Conservation (phyloP, 2,113 vertebrate species). For the Agapornis roseicollis region DNA sequence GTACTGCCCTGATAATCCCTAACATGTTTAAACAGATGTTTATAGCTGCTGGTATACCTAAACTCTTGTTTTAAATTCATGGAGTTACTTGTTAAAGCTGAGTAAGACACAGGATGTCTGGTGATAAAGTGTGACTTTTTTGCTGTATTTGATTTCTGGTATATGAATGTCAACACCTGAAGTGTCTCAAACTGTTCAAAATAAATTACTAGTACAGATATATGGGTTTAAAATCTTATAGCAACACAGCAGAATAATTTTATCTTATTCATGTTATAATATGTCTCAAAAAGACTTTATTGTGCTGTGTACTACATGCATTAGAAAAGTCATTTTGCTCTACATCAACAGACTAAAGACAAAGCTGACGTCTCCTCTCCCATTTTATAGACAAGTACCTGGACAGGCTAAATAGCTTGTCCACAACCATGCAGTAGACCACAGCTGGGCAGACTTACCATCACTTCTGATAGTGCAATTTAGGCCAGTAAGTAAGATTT, state of each 20-base stretch:
- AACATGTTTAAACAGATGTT: constrained; percentile 65
- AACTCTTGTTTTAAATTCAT: constrained; percentile 35
- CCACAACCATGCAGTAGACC: neutral
- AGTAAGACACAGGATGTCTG: constrained; percentile 13
- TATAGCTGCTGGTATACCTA: constrained; percentile 16
- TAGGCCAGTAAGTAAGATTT: neutral
- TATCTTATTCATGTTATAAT: neutral
- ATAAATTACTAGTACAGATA: neutral
- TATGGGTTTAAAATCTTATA: neutral
- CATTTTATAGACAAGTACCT: neutral
- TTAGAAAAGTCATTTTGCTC: neutral
- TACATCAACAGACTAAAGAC: neutral
- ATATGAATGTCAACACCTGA: neutral
- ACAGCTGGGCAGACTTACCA: neutral
- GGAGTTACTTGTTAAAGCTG: constrained; percentile 37
- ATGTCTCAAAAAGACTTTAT: neutral
- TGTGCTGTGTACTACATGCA: neutral
- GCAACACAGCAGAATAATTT: neutral
- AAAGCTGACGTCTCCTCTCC: neutral
- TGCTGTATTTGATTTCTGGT: neutral
- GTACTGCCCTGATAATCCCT: constrained; percentile 45
- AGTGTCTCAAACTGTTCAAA: neutral
- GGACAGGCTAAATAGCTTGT: neutral
- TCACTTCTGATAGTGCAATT: neutral
- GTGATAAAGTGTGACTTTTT: neutral